Conservation (phyloP, 1,140 invertebrate genomes). For the Caerostris darwini region DNA sequence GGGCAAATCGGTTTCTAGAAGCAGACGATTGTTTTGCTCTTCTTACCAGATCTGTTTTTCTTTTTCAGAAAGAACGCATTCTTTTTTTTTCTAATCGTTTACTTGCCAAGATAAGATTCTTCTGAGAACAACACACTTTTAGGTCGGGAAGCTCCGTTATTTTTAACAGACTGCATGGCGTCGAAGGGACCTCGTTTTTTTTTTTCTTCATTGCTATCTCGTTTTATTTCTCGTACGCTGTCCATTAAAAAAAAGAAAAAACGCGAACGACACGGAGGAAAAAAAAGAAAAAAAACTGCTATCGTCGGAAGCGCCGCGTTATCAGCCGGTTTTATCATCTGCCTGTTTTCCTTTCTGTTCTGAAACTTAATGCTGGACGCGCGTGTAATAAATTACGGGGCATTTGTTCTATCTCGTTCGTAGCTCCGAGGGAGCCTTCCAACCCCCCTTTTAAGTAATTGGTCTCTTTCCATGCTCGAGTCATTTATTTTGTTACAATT, state of each 20-base stretch:
- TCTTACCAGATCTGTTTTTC: slow-evolving; percentile 22
- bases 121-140: slow-evolving; percentile 22
- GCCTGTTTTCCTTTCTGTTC: not conserved
- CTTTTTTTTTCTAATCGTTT: not conserved
- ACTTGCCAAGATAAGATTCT: not conserved
- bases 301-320: not conserved
- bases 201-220: not conserved
- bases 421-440: not conserved
- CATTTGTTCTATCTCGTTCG: slow-evolving; percentile 41
- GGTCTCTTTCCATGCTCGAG: not conserved
- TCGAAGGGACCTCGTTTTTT: not conserved
- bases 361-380: slow-evolving; percentile 8
- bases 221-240: slow-evolving; percentile 10
- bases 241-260: not conserved
- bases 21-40: not conserved
- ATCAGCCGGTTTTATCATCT: slow-evolving; percentile 23
- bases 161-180: slow-evolving; percentile 56
- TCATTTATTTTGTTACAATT: slow-evolving; percentile 35
- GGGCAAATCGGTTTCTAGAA: not conserved
- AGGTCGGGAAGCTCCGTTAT: slow-evolving; percentile 26
- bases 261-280: no score
- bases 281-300: slow-evolving; percentile 5
- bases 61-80: not conserved
- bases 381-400: slow-evolving; percentile 60
- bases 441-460: slow-evolving; percentile 6